Conservation (phyloP, 2,113 vertebrate species). For the Sinocyclocheilus anshuiensis region DNA sequence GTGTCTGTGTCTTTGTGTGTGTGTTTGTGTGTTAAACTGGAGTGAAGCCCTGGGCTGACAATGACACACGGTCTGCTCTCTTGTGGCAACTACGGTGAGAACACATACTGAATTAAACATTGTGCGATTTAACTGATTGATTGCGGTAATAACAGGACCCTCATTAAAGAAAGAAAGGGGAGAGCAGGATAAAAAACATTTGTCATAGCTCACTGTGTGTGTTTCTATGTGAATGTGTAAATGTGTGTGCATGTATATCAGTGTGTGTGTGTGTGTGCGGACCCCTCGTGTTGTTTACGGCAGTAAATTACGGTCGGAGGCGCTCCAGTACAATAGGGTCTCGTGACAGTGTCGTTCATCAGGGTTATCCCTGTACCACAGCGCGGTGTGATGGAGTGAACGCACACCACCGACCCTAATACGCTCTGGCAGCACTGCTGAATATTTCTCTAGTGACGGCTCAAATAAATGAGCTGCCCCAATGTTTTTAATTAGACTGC, state of each 20-base stretch:
- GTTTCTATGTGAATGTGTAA: slow-evolving; percentile 59
- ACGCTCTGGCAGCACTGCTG: slow-evolving; percentile 79
- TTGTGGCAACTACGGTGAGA: slow-evolving; percentile 92
- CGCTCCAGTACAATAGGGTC: slow-evolving; percentile 81
- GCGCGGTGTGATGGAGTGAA: slow-evolving; percentile 82
- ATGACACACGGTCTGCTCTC: slow-evolving; percentile 96
- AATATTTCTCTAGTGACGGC: slow-evolving; percentile 87
- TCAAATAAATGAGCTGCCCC: slow-evolving; percentile 83
- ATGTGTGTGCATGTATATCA: slow-evolving; percentile 54
- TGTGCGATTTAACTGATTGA: slow-evolving; percentile 98
- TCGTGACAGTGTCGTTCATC: slow-evolving; percentile 92
- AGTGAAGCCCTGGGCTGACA: slow-evolving; percentile 76
- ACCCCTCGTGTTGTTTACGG: slow-evolving; percentile 90
- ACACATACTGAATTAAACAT: slow-evolving; percentile 99
- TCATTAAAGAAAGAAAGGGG: slow-evolving; percentile 94
- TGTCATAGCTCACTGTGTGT: slow-evolving; percentile 49
- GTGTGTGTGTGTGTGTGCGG: slow-evolving; percentile 48
- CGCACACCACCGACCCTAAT: slow-evolving; percentile 89
- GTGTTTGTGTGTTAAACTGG: slow-evolving; percentile 28
- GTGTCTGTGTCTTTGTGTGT: neutral
- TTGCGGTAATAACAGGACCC: slow-evolving; percentile 98
- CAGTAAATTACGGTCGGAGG: slow-evolving; percentile 90
- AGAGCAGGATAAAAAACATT: slow-evolving; percentile 73
- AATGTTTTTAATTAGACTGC: slow-evolving; percentile 78
- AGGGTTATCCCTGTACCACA: slow-evolving; percentile 70